phyloP scores from a whole-genome alignment of 2,888 invertebrate species.

The Torymus tubicola region DNA sequence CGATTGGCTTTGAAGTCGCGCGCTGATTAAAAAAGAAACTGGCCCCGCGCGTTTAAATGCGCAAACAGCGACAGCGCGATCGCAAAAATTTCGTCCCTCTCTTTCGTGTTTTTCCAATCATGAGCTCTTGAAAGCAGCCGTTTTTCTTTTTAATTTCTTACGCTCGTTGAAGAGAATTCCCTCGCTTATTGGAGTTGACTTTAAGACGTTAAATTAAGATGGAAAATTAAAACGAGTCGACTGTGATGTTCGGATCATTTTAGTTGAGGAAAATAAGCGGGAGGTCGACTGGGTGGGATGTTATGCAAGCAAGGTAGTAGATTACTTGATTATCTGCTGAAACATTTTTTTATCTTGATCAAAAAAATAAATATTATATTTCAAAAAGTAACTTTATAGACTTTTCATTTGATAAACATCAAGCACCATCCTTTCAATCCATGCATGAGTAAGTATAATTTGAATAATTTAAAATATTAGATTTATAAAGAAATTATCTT shows the following conservation, averaged over 20 bases:
- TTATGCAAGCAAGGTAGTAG: background rate
- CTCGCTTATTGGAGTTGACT: conserved; percentile 24
- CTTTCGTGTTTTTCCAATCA: conserved; percentile 9
- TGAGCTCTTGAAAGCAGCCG: conserved; percentile 41
- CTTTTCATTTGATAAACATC: no score
- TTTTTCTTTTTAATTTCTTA: conserved; percentile 37
- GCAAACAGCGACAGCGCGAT: conserved; percentile 36
- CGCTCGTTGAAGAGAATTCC: conserved; percentile 4
- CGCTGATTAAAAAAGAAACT: conserved; percentile 73
- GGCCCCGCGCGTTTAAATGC: conserved; percentile 38
- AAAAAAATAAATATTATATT: no score
- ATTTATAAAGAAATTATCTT: no score
- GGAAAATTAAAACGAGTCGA: conserved; percentile 34
- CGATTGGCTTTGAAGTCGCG: conserved; percentile 73
- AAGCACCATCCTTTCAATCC: no score
- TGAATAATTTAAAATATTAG: no score
- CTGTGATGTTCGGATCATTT: conserved; percentile 4
- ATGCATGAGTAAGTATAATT: no score
- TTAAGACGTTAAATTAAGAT: conserved; percentile 26
- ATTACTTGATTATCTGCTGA: no score
- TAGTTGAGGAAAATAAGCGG: conserved; percentile 25
- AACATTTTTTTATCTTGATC: no score
- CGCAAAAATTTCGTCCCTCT: conserved; percentile 5
- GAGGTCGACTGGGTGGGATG: background rate
- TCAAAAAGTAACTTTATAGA: no score